Conservation (phyloP, 2,888 invertebrate genomes). For the Willowsia nigromaculata region DNA sequence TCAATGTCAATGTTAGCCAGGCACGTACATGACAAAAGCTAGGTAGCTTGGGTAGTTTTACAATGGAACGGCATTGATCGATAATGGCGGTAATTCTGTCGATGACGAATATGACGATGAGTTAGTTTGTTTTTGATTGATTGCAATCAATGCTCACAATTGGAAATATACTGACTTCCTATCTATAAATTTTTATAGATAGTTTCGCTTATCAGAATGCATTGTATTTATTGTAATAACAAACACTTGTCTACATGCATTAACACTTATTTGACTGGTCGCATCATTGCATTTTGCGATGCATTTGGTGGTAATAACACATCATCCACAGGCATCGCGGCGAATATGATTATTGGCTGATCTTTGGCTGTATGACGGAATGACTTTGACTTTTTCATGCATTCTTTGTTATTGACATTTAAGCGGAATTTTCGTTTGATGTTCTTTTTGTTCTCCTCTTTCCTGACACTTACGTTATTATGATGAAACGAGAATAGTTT, state of each 20-base stretch:
- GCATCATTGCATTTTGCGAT: neutral
- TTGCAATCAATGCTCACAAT: too few relatives aligned
- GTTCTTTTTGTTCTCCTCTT: constrained; percentile 26
- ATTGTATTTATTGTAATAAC: too few relatives aligned
- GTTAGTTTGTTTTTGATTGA: too few relatives aligned
- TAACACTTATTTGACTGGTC: too few relatives aligned
- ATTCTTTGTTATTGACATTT: constrained; percentile 26
- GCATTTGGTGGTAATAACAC: constrained; percentile 11
- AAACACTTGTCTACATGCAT: too few relatives aligned
- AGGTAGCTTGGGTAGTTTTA: too few relatives aligned
- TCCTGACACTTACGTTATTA: constrained; percentile 32
- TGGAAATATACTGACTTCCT: too few relatives aligned
- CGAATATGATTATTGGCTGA: neutral
- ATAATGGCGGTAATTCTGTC: too few relatives aligned
- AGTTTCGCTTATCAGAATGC: too few relatives aligned
- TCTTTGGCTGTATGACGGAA: neutral
- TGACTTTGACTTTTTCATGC: constrained; percentile 1
- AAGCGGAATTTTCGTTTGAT: constrained; percentile 32
- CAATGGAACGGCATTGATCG: too few relatives aligned
- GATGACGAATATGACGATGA: too few relatives aligned
- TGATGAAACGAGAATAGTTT: neutral
- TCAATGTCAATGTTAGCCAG: constrained; percentile 55
- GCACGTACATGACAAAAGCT: neutral
- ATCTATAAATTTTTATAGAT: too few relatives aligned
- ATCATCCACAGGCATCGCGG: neutral